phyloP scores from a whole-genome alignment of 2,888 invertebrate species.

The Ichneumoninae sp. region DNA sequence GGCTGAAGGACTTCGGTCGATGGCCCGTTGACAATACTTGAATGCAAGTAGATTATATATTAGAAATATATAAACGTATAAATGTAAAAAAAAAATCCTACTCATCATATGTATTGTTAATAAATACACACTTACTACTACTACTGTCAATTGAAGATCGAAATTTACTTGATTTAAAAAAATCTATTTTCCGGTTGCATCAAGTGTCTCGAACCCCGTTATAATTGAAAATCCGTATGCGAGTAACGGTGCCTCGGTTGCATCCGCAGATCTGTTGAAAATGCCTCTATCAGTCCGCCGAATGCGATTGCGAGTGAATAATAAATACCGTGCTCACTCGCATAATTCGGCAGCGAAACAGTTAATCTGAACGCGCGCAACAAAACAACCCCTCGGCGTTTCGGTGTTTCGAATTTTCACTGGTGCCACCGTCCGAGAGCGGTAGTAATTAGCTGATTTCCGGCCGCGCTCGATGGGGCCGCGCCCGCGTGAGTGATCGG shows the following conservation, averaged over 20 bases:
- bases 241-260: neutral
- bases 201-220: neutral
- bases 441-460: slow-evolving; percentile 45
- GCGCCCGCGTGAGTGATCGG: neutral
- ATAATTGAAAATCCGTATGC: neutral
- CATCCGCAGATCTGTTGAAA: neutral
- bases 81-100: no score
- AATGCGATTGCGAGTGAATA: neutral
- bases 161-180: no score
- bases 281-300: neutral
- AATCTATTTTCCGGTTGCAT: no score
- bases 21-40: no score
- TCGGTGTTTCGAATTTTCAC: neutral
- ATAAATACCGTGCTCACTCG: slow-evolving; percentile 16
- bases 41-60: no score
- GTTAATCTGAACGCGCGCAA: neutral
- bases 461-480: neutral
- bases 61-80: no score
- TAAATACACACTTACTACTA: no score
- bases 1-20: no score
- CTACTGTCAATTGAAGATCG: no score
- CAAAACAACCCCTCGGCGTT: neutral
- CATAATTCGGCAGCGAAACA: slow-evolving; percentile 5
- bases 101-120: no score
- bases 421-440: neutral